These are phyloP conservation scores for Diogma glabrata DNA, from an alignment of 2,888 invertebrate genomes.

Conservation along the genomic window DNA sequence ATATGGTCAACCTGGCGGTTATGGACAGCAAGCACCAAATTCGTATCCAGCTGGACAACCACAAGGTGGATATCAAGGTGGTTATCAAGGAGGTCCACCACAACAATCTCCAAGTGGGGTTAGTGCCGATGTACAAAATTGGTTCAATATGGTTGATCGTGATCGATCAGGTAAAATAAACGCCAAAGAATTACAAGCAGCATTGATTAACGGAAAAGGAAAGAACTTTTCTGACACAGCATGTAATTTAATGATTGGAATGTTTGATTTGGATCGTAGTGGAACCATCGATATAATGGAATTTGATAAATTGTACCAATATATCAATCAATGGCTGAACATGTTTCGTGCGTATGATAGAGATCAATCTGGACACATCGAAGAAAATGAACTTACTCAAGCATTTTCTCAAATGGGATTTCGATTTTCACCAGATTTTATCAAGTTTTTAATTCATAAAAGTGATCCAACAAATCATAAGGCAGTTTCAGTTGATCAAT, in stretches of 20 bases:
- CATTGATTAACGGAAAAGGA: slow-evolving; percentile 76
- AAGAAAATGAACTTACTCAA: slow-evolving; percentile 62
- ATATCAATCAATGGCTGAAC: slow-evolving; percentile 79
- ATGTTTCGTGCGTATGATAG: slow-evolving; percentile 76
- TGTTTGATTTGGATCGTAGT: slow-evolving; percentile 77
- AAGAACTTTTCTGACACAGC: slow-evolving; percentile 70
- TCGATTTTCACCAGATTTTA: slow-evolving; percentile 65
- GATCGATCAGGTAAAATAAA: slow-evolving; percentile 76
- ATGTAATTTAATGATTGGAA: slow-evolving; percentile 74
- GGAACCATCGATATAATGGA: slow-evolving; percentile 77
- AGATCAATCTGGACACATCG: slow-evolving; percentile 77
- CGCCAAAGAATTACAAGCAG: slow-evolving; percentile 61
- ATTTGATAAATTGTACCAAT: slow-evolving; percentile 75
- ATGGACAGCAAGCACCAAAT: neutral
- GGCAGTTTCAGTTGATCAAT: slow-evolving; percentile 69
- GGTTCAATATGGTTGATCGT: slow-evolving; percentile 74
- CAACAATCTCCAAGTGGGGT: slow-evolving; percentile 42
- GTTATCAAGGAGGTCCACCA: slow-evolving; percentile 27
- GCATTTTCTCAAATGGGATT: slow-evolving; percentile 85
- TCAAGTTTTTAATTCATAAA: slow-evolving; percentile 56
- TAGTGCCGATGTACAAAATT: slow-evolving; percentile 65
- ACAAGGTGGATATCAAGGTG: slow-evolving; percentile 16
- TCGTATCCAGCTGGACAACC: slow-evolving; percentile 12
- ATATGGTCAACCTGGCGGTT: neutral
- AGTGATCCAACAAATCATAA: slow-evolving; percentile 51